Evolutionary conservation across 2,113 vertebrate species (phyloP).

Genomic region (Corythornis cristatus): DNA sequence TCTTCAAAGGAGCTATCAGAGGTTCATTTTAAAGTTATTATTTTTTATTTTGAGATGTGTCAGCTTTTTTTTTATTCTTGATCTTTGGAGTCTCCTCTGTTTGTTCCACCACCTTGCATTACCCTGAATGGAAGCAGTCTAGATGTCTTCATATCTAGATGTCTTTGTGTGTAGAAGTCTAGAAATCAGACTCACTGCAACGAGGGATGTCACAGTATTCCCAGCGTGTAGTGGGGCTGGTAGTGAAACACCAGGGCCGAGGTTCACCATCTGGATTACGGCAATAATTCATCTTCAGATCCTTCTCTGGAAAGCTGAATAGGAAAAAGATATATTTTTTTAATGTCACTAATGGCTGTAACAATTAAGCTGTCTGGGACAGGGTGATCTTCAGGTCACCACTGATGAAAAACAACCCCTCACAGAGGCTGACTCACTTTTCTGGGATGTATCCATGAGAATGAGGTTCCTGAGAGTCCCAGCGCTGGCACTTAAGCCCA

Average conservation of each 20-base stretch:
- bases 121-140: background rate
- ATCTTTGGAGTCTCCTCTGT: background rate
- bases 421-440: conserved; percentile 76
- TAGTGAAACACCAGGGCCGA: conserved; percentile 93
- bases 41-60: background rate
- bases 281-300: conserved; percentile 90
- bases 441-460: conserved; percentile 88
- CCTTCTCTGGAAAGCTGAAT: conserved; percentile 87
- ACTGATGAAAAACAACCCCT: background rate
- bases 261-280: conserved; percentile 94
- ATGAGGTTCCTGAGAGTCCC: conserved; percentile 88
- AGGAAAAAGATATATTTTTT: background rate
- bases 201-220: conserved; percentile 87
- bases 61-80: background rate
- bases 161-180: background rate
- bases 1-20: background rate
- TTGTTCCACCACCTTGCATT: background rate
- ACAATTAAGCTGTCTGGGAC: background rate
- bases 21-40: background rate
- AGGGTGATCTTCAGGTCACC: background rate
- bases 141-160: background rate
- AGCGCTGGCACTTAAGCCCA: conserved; percentile 78
- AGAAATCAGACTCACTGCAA: conserved; percentile 81
- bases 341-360: background rate
- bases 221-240: conserved; percentile 83